phyloP scores from a whole-genome alignment of 2,888 invertebrate species.

The Abscondita cerata region DNA sequence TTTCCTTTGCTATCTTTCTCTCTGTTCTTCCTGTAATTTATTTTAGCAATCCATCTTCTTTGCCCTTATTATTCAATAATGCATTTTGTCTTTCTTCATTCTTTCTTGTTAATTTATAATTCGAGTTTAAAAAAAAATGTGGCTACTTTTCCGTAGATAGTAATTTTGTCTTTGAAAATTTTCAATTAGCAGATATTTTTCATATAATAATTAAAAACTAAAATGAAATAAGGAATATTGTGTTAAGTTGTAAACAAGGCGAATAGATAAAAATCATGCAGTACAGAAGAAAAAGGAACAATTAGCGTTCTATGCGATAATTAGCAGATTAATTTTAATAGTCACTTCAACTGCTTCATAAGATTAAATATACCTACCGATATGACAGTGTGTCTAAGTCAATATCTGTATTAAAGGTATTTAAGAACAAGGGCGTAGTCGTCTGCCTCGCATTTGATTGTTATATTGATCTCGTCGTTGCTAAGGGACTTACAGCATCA shows the following conservation, averaged over 20 bases:
- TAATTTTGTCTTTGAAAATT: too few species aligned
- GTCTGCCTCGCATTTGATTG: slow-evolving; percentile 53
- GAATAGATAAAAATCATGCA: too few species aligned
- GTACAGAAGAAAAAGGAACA: too few species aligned
- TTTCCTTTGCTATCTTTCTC: slow-evolving; percentile 51
- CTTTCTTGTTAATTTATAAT: slow-evolving; percentile 51
- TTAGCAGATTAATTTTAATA: too few species aligned
- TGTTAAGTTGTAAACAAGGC: too few species aligned
- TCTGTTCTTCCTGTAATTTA: slow-evolving; percentile 51
- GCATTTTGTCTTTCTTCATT: slow-evolving; percentile 40
- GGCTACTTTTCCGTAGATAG: too few species aligned
- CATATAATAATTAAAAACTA: too few species aligned
- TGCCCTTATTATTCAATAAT: slow-evolving; percentile 34
- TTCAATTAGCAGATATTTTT: too few species aligned
- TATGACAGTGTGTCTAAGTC: neutral
- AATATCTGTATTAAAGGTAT: slow-evolving; percentile 38
- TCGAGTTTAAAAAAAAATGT: slow-evolving; percentile 35
- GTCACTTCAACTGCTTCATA: too few species aligned
- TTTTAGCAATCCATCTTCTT: slow-evolving; percentile 47
- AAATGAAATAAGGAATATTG: too few species aligned
- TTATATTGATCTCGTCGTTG: slow-evolving; percentile 57
- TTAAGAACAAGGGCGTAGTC: slow-evolving; percentile 54
- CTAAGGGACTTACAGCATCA: slow-evolving; percentile 47
- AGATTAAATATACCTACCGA: neutral
- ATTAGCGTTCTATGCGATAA: too few species aligned